These are phyloP conservation scores for Cercopithecus mona DNA, from an alignment of 2,113 vertebrate species.

Conservation along the genomic window DNA sequence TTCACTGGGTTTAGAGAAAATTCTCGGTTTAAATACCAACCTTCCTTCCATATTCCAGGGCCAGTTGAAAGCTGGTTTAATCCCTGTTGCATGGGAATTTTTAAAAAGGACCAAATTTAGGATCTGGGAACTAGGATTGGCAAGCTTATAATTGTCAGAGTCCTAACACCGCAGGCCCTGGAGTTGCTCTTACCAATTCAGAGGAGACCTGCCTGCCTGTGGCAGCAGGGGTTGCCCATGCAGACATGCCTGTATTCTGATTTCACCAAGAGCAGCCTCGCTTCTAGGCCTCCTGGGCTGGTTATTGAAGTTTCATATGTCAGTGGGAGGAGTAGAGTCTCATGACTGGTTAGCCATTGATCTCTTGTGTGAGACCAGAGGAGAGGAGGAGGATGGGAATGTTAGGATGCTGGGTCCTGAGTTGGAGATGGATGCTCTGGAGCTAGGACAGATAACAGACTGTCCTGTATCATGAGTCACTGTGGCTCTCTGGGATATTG, in stretches of 20 bases:
- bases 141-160: background rate
- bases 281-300: background rate
- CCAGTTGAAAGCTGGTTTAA: background rate
- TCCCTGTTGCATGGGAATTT: constrained; percentile 32
- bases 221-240: background rate
- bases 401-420: background rate
- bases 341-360: background rate
- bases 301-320: background rate
- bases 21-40: background rate
- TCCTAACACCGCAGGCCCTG: background rate
- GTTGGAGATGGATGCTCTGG: background rate
- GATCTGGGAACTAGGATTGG: background rate
- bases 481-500: background rate
- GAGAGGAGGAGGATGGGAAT: background rate
- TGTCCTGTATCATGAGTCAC: background rate
- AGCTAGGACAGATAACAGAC: background rate
- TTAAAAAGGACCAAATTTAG: constrained; percentile 11
- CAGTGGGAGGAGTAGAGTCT: background rate
- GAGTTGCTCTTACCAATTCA: background rate
- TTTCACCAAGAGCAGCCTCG: background rate
- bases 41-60: background rate
- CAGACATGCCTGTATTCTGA: too few relatives aligned
- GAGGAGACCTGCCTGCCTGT: background rate
- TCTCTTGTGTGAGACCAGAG: background rate
- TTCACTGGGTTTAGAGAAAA: background rate